phyloP scores from a whole-genome alignment of 2,888 invertebrate genomes.

The Lasioglossum vierecki region DNA sequence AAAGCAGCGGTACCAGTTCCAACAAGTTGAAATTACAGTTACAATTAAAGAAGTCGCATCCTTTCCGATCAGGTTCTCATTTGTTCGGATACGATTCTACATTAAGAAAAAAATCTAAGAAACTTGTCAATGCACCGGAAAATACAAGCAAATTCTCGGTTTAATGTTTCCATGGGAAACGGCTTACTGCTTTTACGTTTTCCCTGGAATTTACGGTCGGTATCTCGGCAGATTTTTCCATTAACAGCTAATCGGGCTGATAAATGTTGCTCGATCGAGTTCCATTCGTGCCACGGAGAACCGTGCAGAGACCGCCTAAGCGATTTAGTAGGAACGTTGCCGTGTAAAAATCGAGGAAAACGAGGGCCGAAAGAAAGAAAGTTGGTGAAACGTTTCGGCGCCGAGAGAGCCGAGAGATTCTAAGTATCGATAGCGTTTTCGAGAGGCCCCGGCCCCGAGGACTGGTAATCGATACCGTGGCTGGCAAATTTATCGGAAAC shows the following conservation, averaged over 20 bases:
- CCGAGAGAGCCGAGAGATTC: constrained; percentile 13
- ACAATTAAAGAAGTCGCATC: neutral
- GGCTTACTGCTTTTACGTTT: neutral
- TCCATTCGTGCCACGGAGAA: constrained; percentile 32
- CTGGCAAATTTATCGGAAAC: constrained; percentile 42
- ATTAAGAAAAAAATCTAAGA: neutral
- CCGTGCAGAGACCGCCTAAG: constrained; percentile 14
- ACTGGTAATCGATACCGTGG: neutral
- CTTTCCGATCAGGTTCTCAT: neutral
- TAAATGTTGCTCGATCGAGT: constrained; percentile 8
- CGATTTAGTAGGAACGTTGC: constrained; percentile 13
- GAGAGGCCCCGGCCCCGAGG: neutral
- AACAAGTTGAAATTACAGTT: neutral
- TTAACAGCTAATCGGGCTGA: neutral
- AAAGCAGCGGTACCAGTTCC: neutral
- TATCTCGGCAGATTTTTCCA: neutral
- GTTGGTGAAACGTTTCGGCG: constrained; percentile 16
- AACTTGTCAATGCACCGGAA: neutral
- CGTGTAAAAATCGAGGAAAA: constrained; percentile 9
- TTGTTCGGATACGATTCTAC: neutral
- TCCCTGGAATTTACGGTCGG: neutral
- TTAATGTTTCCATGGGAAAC: neutral
- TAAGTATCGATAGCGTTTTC: constrained; percentile 8
- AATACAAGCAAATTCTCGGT: neutral
- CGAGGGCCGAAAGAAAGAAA: neutral